Conservation (phyloP, 2,113 vertebrate species). For the Uropsilus gracilis region DNA sequence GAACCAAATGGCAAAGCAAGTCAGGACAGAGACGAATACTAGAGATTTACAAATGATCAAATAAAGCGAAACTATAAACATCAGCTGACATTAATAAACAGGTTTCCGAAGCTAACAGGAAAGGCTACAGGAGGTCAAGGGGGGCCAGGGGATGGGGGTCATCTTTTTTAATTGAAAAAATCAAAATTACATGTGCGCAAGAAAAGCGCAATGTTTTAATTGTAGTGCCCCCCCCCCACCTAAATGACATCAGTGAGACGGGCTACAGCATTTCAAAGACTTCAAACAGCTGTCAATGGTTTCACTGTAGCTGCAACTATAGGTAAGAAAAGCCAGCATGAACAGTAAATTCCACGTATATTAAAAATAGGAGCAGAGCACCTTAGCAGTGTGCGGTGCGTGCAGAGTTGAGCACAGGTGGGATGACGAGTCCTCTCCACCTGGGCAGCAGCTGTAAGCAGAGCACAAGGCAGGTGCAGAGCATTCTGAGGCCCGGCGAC, state of each 20-base stretch:
- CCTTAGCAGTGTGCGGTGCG: rapidly evolving
- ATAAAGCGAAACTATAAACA: too few relatives aligned
- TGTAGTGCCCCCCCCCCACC: background rate
- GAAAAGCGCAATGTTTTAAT: rapidly evolving
- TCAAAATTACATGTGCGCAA: background rate
- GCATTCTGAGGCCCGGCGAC: background rate
- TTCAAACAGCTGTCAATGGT: background rate
- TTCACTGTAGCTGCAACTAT: background rate
- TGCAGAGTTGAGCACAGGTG: rapidly evolving
- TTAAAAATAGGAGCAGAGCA: background rate
- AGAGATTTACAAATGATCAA: too few relatives aligned
- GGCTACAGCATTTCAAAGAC: background rate
- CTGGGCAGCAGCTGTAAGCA: background rate
- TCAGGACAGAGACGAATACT: too few relatives aligned
- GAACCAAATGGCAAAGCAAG: too few relatives aligned
- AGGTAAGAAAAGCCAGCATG: background rate
- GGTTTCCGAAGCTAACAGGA: too few relatives aligned
- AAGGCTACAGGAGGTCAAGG: too few relatives aligned
- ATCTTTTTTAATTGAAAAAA: too few relatives aligned
- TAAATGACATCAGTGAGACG: background rate
- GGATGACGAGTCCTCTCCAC: background rate
- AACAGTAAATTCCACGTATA: background rate
- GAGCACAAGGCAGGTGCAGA: rapidly evolving
- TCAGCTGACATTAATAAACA: too few relatives aligned
- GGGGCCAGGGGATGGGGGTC: too few relatives aligned